phyloP scores from a whole-genome alignment of 2,888 invertebrate genomes.

The Himalopsyche kuldschensis region DNA sequence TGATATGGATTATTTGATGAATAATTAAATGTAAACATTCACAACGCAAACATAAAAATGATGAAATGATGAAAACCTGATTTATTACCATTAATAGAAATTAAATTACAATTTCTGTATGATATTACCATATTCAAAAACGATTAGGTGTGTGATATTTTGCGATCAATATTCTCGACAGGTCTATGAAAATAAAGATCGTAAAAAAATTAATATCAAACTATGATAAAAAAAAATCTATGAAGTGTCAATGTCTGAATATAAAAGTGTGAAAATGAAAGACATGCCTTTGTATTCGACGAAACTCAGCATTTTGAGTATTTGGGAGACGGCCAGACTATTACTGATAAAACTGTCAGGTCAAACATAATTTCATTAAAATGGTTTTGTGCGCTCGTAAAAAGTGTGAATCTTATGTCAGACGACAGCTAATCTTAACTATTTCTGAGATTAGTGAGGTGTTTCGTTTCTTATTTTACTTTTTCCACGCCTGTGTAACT shows the following conservation, averaged over 20 bases:
- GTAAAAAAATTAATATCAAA: neutral
- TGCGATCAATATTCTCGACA: too few relatives aligned
- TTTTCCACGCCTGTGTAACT: neutral
- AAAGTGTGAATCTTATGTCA: neutral
- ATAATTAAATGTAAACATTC: too few relatives aligned
- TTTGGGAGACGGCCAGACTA: slow-evolving; percentile 27
- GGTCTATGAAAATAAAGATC: neutral
- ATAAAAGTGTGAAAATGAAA: neutral
- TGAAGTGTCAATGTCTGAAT: neutral
- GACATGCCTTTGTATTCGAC: slow-evolving; percentile 19
- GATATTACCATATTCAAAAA: too few relatives aligned
- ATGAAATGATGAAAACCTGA: too few relatives aligned
- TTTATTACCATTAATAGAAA: too few relatives aligned
- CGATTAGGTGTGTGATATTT: too few relatives aligned
- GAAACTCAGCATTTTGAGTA: neutral
- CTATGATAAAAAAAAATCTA: neutral
- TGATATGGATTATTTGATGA: too few relatives aligned
- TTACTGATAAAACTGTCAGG: slow-evolving; percentile 32
- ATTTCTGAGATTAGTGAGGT: neutral
- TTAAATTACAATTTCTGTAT: too few relatives aligned
- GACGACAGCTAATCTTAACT: neutral
- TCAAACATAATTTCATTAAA: neutral
- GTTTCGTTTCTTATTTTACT: neutral
- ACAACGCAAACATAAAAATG: too few relatives aligned
- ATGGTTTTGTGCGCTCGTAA: neutral